Percentiles rank a stretch among this genome's conserved stretches.
Conservation (phyloP, 2,113 vertebrate genomes). For the Cnemophilus loriae region DNA sequence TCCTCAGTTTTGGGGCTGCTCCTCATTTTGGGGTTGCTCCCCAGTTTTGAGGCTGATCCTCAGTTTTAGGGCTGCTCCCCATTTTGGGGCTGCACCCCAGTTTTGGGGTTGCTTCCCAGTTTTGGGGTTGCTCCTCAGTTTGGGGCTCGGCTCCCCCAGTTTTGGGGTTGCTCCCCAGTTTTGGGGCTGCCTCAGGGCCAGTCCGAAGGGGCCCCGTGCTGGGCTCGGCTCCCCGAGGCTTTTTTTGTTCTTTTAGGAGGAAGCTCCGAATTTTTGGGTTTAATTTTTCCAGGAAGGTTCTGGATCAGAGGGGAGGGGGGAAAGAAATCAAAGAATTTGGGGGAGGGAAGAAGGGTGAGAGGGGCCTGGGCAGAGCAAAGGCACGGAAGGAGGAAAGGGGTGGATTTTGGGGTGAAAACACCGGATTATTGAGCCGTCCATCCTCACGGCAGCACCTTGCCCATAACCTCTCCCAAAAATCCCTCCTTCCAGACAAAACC, state of each 20-base stretch:
- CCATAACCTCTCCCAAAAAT: background rate
- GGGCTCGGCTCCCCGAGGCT: background rate
- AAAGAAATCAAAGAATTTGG: background rate
- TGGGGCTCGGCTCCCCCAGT: too few species aligned
- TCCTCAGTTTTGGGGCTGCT: fast-evolving
- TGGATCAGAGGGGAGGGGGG: background rate
- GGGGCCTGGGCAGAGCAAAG: background rate
- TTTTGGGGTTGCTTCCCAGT: background rate
- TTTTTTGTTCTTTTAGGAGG: background rate
- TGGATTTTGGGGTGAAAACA: background rate
- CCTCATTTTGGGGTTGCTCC: background rate
- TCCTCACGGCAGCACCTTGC: constrained; percentile 31
- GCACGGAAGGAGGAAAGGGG: background rate
- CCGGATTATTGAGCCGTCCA: background rate
- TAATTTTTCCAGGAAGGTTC: background rate
- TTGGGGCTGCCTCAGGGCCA: background rate
- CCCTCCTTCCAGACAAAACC: constrained; percentile 11
- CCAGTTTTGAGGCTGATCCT: fast-evolving
- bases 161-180: background rate
- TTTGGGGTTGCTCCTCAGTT: background rate
- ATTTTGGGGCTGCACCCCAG: background rate
- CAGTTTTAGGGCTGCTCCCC: background rate
- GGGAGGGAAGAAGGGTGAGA: background rate
- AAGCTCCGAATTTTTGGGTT: background rate
- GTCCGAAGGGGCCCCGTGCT: fast-evolving